phyloP scores from a whole-genome alignment of 2,888 invertebrate species.

The Aphelenchoides bicaudatus region DNA sequence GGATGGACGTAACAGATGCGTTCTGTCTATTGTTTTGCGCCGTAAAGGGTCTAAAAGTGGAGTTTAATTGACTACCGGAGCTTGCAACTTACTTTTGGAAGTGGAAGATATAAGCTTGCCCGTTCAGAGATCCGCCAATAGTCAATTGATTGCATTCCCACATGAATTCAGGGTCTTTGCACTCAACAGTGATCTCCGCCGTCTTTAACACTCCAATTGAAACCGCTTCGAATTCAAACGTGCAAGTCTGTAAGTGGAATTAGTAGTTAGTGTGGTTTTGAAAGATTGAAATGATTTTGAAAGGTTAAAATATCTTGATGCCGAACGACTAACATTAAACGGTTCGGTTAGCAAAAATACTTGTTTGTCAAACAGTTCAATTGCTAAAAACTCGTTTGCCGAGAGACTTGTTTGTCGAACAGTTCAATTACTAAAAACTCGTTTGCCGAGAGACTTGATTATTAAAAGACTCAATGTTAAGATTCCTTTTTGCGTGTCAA shows the following conservation, averaged over 20 bases:
- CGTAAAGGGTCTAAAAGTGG: constrained; percentile 17
- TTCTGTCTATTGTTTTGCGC: constrained; percentile 17
- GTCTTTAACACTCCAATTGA: constrained; percentile 34
- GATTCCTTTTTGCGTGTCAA: too few relatives aligned
- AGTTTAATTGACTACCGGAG: not conserved
- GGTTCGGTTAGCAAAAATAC: too few relatives aligned
- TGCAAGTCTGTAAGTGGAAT: constrained; percentile 6
- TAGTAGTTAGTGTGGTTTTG: not conserved
- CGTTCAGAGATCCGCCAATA: constrained; percentile 28
- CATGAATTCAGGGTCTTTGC: constrained; percentile 9
- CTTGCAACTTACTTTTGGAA: constrained; percentile 23
- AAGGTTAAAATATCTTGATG: too few relatives aligned
- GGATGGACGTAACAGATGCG: constrained; percentile 13
- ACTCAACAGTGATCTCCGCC: constrained; percentile 34
- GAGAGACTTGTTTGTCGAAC: too few relatives aligned
- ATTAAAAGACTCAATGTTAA: too few relatives aligned
- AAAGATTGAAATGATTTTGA: too few relatives aligned
- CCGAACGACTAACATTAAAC: too few relatives aligned
- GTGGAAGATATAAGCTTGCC: constrained; percentile 26
- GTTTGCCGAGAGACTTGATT: too few relatives aligned
- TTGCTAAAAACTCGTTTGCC: too few relatives aligned
- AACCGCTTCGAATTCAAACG: constrained; percentile 38
- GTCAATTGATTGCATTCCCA: constrained; percentile 37
- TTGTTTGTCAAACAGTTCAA: too few relatives aligned
- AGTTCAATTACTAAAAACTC: too few relatives aligned